Conservation (phyloP, 2,888 invertebrate species). For the Heliconius ethilla region DNA sequence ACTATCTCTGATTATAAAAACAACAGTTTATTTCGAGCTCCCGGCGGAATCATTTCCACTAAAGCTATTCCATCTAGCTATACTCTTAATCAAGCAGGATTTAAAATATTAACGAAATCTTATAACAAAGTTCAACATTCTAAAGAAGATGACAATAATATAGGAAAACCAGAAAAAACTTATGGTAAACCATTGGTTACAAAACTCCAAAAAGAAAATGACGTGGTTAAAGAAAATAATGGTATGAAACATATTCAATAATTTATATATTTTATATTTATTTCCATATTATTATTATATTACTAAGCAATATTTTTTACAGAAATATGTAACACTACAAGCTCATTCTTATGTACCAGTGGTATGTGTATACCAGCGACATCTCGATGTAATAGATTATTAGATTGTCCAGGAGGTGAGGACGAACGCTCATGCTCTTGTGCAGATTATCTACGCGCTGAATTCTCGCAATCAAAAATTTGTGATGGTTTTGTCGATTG, state of each 20-base stretch:
- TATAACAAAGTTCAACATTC: slow-evolving; percentile 80
- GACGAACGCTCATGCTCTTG: slow-evolving; percentile 89
- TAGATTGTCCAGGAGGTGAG: slow-evolving; percentile 86
- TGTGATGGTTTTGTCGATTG: slow-evolving; percentile 91
- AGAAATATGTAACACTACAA: slow-evolving; percentile 74
- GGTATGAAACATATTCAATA: slow-evolving; percentile 50
- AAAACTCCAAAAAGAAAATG: slow-evolving; percentile 62
- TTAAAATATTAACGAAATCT: slow-evolving; percentile 85
- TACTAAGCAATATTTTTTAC: slow-evolving; percentile 44
- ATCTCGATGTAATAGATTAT: slow-evolving; percentile 86
- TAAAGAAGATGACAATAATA: slow-evolving; percentile 73
- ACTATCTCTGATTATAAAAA: too few relatives aligned
- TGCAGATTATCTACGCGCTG: slow-evolving; percentile 87
- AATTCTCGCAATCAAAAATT: slow-evolving; percentile 86
- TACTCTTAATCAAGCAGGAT: slow-evolving; percentile 84
- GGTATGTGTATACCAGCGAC: slow-evolving; percentile 85
- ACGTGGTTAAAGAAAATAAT: slow-evolving; percentile 51
- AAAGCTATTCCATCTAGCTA: slow-evolving; percentile 84
- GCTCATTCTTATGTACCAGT: slow-evolving; percentile 82
- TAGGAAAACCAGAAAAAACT: slow-evolving; percentile 68
- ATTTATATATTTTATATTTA: background rate
- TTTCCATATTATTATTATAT: background rate
- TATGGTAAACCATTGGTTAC: slow-evolving; percentile 57
- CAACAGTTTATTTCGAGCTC: slow-evolving; percentile 74
- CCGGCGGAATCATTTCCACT: slow-evolving; percentile 80